Base-by-base conservation (phyloP, 2,888 invertebrate species). In the Catonia carolina region DNA sequence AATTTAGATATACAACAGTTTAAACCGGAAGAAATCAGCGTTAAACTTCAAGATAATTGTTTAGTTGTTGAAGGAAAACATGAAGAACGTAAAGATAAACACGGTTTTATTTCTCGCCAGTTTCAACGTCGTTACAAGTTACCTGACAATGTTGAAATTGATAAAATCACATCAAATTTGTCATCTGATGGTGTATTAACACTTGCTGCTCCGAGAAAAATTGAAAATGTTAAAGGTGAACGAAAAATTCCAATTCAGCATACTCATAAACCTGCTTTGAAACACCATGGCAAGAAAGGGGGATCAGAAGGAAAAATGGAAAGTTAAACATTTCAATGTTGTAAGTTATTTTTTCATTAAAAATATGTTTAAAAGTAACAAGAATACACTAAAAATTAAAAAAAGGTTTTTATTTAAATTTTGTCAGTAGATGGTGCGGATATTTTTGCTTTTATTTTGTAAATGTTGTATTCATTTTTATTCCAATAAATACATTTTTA, bases 1-100 rank as follows among this genome's bases (percentile, higher is more conserved):
- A 68, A 66, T 51, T 59, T 72, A 45, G 74, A 74, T 59, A 71
- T 74, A 7, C 71, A 70, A 42, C 71, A 73, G 58, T 75, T 73
- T 65, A 68, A 67, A 48, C 74, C 74, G 0, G 71, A 74, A 12
- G 74, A 75, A 62, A 67, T 75, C 7, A 67, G 66, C 2, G 72
- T 75, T n/a, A 75, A 73, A 60, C 69, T 72, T 1, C 69, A 70
- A 5, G 72, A 73, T 58, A 69, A 70, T 55, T 67, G 63, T 58
- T 63, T 75, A 2, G 67, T 71, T 1, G 67, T 75, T 3, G 71
- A 73, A 47, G 74, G 72, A 17, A 73, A n/a, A n/a, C n/a, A n/a
- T n/a, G n/a, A n/a, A n/a, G n/a, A n/a, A n/a, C n/a, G n/a, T n/a
- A n/a, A n/a, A n/a, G n/a, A n/a, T n/a, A n/a, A n/a, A n/a, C n/a